Evolutionary conservation across 2,113 vertebrate genomes (phyloP).

Genomic region (Sialia sialis): DNA sequence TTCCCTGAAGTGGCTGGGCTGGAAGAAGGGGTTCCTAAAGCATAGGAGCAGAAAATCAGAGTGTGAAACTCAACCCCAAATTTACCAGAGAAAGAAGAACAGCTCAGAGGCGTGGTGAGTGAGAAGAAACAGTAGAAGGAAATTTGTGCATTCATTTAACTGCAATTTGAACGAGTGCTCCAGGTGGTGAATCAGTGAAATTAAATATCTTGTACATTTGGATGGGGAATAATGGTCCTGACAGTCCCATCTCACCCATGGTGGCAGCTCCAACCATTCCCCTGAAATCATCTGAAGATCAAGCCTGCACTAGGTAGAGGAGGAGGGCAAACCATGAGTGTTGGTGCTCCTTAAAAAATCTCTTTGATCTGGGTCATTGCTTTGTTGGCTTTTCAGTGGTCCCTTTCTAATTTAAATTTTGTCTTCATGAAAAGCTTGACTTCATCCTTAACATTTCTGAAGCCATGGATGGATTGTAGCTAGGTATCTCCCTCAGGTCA

Average conservation of each 20-base stretch:
- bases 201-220: background rate
- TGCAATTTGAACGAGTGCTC: background rate
- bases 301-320: background rate
- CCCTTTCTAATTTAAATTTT: background rate
- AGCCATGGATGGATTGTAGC: background rate
- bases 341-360: background rate
- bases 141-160: background rate
- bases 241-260: background rate
- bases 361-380: background rate
- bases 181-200: background rate
- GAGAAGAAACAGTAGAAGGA: background rate
- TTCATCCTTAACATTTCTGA: background rate
- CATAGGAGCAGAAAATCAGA: background rate
- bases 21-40: background rate
- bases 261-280: background rate
- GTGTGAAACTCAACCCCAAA: background rate
- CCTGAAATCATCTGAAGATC: background rate
- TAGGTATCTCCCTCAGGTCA: background rate
- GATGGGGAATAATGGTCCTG: background rate
- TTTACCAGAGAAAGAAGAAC: background rate
- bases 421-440: background rate
- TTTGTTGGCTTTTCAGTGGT: background rate
- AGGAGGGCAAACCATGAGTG: background rate
- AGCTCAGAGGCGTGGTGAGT: background rate
- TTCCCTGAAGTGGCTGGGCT: background rate